These are phyloP conservation scores for Palythoa heliodiscus DNA, from an alignment of 92 coral and sea anemone species.

Conservation along the genomic window DNA sequence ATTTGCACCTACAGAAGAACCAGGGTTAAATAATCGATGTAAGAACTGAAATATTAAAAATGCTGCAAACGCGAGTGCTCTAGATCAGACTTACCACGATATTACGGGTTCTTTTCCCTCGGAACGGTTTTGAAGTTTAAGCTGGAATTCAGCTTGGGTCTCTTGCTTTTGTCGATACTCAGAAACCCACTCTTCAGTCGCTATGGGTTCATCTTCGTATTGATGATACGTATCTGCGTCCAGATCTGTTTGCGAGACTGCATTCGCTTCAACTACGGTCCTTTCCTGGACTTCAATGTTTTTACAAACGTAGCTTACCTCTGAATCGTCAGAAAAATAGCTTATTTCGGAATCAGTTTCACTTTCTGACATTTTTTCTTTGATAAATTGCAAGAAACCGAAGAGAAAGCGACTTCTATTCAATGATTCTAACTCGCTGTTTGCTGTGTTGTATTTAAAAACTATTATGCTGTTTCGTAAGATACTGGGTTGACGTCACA, in stretches of 20 bases:
- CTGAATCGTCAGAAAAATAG: constrained; percentile 51
- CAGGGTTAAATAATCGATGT: constrained; percentile 8
- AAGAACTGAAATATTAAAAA: constrained; percentile 7
- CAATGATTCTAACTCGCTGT: not conserved
- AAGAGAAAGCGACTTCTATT: constrained; percentile 1
- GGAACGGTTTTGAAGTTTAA: constrained; percentile 55
- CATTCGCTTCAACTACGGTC: constrained; percentile 13
- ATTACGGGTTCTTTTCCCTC: constrained; percentile 44
- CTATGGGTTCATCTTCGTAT: constrained; percentile 65
- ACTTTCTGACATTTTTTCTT: constrained; percentile 40
- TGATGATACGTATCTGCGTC: constrained; percentile 47
- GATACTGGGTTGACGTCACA: constrained; percentile 42
- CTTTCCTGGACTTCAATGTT: constrained; percentile 45
- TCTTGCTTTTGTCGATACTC: constrained; percentile 52
- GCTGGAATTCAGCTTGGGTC: constrained; percentile 54
- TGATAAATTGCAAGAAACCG: not conserved
- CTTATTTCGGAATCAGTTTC: constrained; percentile 36
- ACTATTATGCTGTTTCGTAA: not conserved
- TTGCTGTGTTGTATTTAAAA: not conserved
- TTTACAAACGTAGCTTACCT: constrained; percentile 15
- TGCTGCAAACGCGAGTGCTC: constrained; percentile 6
- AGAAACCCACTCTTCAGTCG: constrained; percentile 61
- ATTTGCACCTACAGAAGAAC: constrained; percentile 56
- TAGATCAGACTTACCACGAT: constrained; percentile 53
- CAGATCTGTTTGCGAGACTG: constrained; percentile 1